Conservation (phyloP, 1,140 invertebrate species). For the Calliopsis andreniformis region DNA sequence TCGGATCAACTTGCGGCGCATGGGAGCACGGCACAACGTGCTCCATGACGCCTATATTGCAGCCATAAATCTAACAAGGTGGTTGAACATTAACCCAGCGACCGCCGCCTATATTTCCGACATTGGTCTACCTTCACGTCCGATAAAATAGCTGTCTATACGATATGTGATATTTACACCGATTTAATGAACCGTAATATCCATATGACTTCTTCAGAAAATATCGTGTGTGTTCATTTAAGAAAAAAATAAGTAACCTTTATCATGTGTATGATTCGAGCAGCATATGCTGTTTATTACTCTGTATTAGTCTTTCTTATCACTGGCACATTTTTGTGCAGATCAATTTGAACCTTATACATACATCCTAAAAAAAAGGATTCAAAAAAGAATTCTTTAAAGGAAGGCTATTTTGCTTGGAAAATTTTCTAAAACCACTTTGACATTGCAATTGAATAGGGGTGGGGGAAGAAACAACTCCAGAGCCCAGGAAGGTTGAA, state of each 20-base stretch:
- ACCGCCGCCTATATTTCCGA: constrained; percentile 68
- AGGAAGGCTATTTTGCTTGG: no score
- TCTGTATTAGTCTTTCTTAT: not conserved
- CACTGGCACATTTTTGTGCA: no score
- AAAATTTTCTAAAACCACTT: no score
- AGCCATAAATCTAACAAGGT: constrained; percentile 76
- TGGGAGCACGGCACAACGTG: constrained; percentile 66
- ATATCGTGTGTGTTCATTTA: constrained; percentile 18
- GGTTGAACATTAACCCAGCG: constrained; percentile 68
- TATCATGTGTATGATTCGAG: not conserved
- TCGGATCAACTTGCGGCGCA: constrained; percentile 24
- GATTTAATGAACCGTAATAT: constrained; percentile 70
- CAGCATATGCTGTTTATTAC: not conserved
- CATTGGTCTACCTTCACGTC: constrained; percentile 64
- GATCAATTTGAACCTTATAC: no score
- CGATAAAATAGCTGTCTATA: constrained; percentile 67
- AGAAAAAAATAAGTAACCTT: not conserved
- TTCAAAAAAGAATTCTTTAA: no score
- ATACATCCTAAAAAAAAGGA: no score
- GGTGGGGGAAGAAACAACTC: no score
- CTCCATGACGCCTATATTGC: constrained; percentile 73
- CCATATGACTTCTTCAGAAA: not conserved
- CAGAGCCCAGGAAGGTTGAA: no score
- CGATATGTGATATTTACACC: constrained; percentile 59
- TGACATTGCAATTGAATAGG: no score